A percentile compares a stretch with the other conserved stretches of the same genome.
These are phyloP conservation scores for Nothura maculosa DNA, from an alignment of 2,797 vertebrate species.

Conservation along the genomic window DNA sequence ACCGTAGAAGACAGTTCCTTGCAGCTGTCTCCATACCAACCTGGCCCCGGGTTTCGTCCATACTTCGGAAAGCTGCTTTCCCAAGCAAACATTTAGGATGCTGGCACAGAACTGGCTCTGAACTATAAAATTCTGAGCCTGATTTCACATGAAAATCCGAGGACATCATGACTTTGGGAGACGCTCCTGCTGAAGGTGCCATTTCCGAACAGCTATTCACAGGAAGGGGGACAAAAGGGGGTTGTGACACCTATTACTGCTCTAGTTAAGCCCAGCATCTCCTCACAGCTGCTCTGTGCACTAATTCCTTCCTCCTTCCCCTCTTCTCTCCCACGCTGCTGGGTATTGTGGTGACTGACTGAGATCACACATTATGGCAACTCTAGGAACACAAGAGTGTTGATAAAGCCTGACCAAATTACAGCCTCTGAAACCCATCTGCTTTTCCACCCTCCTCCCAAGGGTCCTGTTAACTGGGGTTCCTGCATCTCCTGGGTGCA, in stretches of 20 bases:
- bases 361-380: conserved; percentile 41
- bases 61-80: conserved; percentile 42
- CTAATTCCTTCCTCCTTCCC: conserved; percentile 43
- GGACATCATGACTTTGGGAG: conserved; percentile 10
- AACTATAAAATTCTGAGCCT: conserved; percentile 61
- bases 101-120: conserved; percentile 26
- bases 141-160: conserved; percentile 64
- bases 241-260: neutral
- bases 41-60: neutral
- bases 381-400: conserved; percentile 62
- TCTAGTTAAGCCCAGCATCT: neutral
- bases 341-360: conserved; percentile 47
- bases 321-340: conserved; percentile 61
- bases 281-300: neutral
- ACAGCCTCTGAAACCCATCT: neutral
- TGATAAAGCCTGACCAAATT: conserved; percentile 57
- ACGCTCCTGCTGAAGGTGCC: neutral
- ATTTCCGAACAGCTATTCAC: neutral
- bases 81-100: conserved; percentile 15
- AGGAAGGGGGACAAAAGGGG: neutral
- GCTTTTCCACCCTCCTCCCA: neutral
- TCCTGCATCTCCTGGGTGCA: neutral
- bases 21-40: conserved; percentile 13
- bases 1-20: conserved; percentile 59
- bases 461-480: conserved; percentile 9